Evolutionary conservation across 2,113 vertebrate genomes (phyloP), one percentile per base, ranked within the genome.

Genomic region (Pangasianodon hypophthalmus): DNA sequence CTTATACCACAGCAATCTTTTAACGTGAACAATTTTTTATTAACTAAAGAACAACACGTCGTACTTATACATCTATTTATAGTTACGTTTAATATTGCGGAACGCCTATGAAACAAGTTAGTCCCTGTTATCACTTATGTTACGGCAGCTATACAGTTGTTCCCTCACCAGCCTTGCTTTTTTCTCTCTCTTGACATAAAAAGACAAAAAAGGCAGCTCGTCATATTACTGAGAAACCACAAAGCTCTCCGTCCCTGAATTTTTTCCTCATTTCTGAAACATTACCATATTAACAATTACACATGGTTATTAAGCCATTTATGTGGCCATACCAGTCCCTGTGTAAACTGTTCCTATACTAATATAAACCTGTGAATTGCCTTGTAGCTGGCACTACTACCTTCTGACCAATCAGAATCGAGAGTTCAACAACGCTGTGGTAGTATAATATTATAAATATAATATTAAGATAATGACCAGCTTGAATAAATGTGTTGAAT

Each of bases 381-480:
- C 77, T 16, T 52, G 48, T 1, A 80, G 26, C 77, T 50, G 26
- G 13, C 46, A 7, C 21, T 26, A 1, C 75, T 48, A 11, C 46
- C 1, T 52, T 9, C 50, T 8, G 50, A 82, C 50, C 48, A 32
- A 32, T 54, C 16, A 19, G 18, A 32, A 81, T 32, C 14, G 16
- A 82, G 50, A 56, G 37, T 54, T 54, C n/a, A 1, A 18, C 79
- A 18, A 54, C 1, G 29, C 79, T 21, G 50, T 56, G 26, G 77
- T 52, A 50, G 46, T 50, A 50, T 77, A 77, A 77, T 80, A 52
- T 80, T 80, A 80, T 80, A 82, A 54, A 32, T 82, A 54, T 56
- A 82, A 82, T 52, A 50, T 7, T 1, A 60, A 41, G 21, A 58
- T 58, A 83, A 56, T 83, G 58, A 26, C 82, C 56, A 44, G 56